Base-by-base conservation (phyloP, 2,888 invertebrate genomes). In the Cosmia pyralina region DNA sequence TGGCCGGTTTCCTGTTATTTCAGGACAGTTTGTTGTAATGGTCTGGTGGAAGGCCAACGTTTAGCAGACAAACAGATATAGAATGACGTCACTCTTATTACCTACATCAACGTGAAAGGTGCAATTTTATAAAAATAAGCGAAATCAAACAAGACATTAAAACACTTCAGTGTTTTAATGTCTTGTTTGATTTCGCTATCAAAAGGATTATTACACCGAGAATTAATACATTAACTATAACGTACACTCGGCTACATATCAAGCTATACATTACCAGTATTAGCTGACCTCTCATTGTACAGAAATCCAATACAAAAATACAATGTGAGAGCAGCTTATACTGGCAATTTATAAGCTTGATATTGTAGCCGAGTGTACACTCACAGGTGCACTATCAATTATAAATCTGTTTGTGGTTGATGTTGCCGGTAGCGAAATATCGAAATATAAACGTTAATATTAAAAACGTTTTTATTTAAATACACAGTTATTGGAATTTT, bases 371-470 rank as follows among this genome's bases (percentile, higher is more conserved):
- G 28, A 2, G 28, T 28, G 28, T 28, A 28, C 28, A 28, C 28
- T 28, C 28, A 34, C 10, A 58, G 48, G 38, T 58, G 6, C 28
- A 57, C n/a, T 68, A 60, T 65, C 22, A 66, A 69, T 72, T n/a
- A 73, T 69, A 64, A 63, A 74, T 69, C 48, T 57, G 46, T 79
- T 55, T 75, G 63, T 71, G 58, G 82, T 74, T 15, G 68, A 69
- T 79, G 71, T 77, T 72, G 65, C 63, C 63, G 13, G 59, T 59
- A 83, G 62, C 41, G 11, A 74, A 69, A 72, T 59, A 59, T 76
- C 8, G 58, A 52, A 72, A 72, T 70, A 75, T 59, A 74, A 76
- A 78, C 63, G 28, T 46, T 46, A 52, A 55, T 62, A 48, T 46
- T 46, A 63, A 50, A 70, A 66, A 50, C 44, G 4, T 66, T 68